phyloP scores from a whole-genome alignment of 2,888 invertebrate species.

The Heteromurus nitidus region DNA sequence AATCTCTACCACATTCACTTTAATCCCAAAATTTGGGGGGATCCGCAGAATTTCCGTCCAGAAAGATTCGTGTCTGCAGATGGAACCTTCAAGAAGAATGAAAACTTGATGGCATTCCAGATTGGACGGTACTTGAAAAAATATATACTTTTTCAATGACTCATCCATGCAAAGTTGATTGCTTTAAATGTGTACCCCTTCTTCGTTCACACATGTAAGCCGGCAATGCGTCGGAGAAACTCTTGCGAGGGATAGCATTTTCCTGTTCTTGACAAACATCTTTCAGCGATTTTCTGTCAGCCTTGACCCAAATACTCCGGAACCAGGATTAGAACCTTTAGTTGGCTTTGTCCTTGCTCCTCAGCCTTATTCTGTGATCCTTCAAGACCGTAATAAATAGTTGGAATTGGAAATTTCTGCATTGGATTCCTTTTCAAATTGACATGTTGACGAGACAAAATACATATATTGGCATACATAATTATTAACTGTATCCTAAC shows the following conservation, averaged over 20 bases:
- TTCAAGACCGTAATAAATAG: too few species aligned
- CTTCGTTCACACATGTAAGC: not conserved
- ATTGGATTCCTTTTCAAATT: too few species aligned
- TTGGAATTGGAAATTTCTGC: too few species aligned
- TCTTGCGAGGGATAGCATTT: slow-evolving; percentile 48
- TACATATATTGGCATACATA: too few species aligned
- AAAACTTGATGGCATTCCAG: slow-evolving; percentile 69
- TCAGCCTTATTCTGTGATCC: slow-evolving; percentile 11
- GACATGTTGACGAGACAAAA: too few species aligned
- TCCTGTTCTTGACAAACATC: slow-evolving; percentile 52
- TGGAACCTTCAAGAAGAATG: slow-evolving; percentile 59
- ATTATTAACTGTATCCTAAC: too few species aligned
- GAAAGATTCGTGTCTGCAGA: slow-evolving; percentile 69
- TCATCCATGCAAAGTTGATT: not conserved
- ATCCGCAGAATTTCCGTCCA: slow-evolving; percentile 69
- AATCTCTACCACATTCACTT: slow-evolving; percentile 66
- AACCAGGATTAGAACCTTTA: not conserved
- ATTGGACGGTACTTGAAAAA: slow-evolving; percentile 53
- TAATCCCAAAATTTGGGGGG: slow-evolving; percentile 68
- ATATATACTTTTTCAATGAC: not conserved
- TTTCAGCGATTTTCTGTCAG: slow-evolving; percentile 54
- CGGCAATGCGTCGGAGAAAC: slow-evolving; percentile 58
- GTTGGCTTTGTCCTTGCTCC: slow-evolving; percentile 4
- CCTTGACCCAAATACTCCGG: slow-evolving; percentile 24
- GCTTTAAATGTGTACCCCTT: not conserved